These are phyloP conservation scores for Brachystomella parvula DNA, from an alignment of 1,140 invertebrate genomes.

Conservation along the genomic window DNA sequence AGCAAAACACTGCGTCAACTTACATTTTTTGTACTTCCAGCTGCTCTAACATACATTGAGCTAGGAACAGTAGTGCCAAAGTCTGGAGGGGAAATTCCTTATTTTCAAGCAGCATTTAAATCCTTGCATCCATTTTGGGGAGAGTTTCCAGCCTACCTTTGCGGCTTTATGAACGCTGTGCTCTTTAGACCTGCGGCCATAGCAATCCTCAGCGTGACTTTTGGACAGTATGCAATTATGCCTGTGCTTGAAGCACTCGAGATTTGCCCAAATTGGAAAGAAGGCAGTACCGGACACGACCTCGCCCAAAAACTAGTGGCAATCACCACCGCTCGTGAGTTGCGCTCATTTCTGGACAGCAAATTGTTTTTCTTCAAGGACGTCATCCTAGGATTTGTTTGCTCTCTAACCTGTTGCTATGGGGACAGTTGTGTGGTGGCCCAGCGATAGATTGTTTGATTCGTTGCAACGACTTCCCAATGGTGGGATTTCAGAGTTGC, in stretches of 20 bases:
- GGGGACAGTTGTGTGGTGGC: too few species aligned
- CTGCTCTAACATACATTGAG: slow-evolving; percentile 32
- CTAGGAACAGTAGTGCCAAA: slow-evolving; percentile 55
- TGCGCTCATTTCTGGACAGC: too few species aligned
- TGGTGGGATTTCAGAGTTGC: too few species aligned
- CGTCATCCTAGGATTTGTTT: too few species aligned
- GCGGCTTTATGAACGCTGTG: slow-evolving; percentile 56
- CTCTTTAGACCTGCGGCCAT: slow-evolving; percentile 37
- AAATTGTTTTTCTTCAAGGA: too few species aligned
- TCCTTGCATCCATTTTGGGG: slow-evolving; percentile 61
- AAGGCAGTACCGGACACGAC: too few species aligned
- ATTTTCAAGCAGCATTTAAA: slow-evolving; percentile 64
- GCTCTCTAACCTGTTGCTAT: too few species aligned
- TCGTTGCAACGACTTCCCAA: too few species aligned
- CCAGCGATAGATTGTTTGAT: too few species aligned
- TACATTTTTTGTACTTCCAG: slow-evolving; percentile 18
- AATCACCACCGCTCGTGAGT: too few species aligned
- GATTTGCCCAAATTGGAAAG: slow-evolving; percentile 40
- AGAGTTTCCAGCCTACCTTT: slow-evolving; percentile 65
- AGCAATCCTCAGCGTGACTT: slow-evolving; percentile 43
- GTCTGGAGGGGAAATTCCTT: slow-evolving; percentile 76
- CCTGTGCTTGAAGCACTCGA: slow-evolving; percentile 37
- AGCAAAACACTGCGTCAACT: neutral
- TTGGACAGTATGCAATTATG: slow-evolving; percentile 26
- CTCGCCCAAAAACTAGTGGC: too few species aligned